Evolutionary conservation across 2,888 invertebrate species (phyloP), one percentile per base, ranked within the genome.

Genomic region (Ennomos quercinarius): DNA sequence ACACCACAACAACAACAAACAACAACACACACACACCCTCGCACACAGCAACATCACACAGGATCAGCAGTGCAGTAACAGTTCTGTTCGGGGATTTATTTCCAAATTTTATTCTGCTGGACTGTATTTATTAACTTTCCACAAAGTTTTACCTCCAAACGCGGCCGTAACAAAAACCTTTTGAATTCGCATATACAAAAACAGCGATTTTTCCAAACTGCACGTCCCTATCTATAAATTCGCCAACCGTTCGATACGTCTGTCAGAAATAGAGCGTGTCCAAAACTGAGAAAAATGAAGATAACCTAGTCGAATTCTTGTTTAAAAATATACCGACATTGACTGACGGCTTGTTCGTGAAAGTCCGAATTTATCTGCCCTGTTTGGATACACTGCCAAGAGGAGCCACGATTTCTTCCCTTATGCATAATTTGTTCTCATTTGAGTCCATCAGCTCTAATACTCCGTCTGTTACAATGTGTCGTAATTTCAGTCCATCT

Each of bases 261-360:
- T 47, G 55, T 60, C 57, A 58, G 54, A 64, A 60, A 58, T 53
- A 58, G 49, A 56, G 48, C 17, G 47, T 35, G 36, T 17, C 41
- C 44, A 39, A 51, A 62, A 57, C 60, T 48, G 45, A 63, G 61
- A 64, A 64, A 61, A 66, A 64, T 63, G 52, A 56, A 62, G 48
- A 57, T 52, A 58, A 59, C 47, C 39, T 40, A 13, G 35, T 42
- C 57, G 65, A 71, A 67, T 70, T 76, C 64, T 63, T 70, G 66
- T 72, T 67, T 68, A 50, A 70, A 70, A 77, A 74, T 71, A 74
- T 60, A 72, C 67, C 67, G 78, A 75, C 76, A 68, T 67, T 78
- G 78, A 77, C 61, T 70, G 78, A 77, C 75, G 64, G 72, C 40
- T 65, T 47, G 62, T 59, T 66, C 42, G 63, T 63, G 66, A 57